A percentile compares a stretch with the other conserved stretches of the same genome.
phyloP scores from a whole-genome alignment of 2,797 vertebrate genomes.

The Sebastes alutus region DNA sequence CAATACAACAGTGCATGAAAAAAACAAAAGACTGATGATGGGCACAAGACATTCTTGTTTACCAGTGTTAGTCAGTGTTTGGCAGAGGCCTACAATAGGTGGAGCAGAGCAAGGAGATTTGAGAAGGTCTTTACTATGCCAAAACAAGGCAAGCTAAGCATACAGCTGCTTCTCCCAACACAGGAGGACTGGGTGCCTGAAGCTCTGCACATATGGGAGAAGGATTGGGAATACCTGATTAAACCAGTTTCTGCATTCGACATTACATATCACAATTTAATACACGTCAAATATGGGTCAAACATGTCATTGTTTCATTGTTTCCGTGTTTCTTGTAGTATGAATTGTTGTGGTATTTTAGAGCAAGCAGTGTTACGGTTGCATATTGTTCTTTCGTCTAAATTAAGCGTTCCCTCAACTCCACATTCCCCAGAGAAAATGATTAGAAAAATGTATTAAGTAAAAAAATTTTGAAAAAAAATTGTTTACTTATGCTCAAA shows the following conservation, averaged over 20 bases:
- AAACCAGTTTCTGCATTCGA: too few species aligned
- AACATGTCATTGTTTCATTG: too few species aligned
- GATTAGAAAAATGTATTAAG: too few species aligned
- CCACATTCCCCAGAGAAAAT: too few species aligned
- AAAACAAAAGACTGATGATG: constrained; percentile 13
- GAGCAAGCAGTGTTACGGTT: too few species aligned
- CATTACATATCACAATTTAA: too few species aligned
- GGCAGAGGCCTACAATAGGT: not conserved
- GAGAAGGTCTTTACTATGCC: not conserved
- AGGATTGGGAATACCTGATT: too few species aligned
- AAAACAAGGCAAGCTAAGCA: not conserved
- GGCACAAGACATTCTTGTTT: not conserved
- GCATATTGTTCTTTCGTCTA: too few species aligned
- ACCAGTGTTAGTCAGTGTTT: not conserved
- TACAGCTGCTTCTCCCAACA: not conserved
- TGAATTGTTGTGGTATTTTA: not conserved
- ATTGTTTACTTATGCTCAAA: too few species aligned
- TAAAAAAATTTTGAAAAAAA: fast-evolving
- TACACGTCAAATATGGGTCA: too few species aligned
- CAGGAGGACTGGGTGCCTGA: not conserved
- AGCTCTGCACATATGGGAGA: not conserved
- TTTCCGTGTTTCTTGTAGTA: not conserved
- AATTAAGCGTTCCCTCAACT: too few species aligned
- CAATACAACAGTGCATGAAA: not conserved
- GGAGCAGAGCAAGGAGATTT: not conserved